These are phyloP conservation scores for Vulpes lagopus DNA, from an alignment of 2,113 vertebrate genomes.

Conservation along the genomic window DNA sequence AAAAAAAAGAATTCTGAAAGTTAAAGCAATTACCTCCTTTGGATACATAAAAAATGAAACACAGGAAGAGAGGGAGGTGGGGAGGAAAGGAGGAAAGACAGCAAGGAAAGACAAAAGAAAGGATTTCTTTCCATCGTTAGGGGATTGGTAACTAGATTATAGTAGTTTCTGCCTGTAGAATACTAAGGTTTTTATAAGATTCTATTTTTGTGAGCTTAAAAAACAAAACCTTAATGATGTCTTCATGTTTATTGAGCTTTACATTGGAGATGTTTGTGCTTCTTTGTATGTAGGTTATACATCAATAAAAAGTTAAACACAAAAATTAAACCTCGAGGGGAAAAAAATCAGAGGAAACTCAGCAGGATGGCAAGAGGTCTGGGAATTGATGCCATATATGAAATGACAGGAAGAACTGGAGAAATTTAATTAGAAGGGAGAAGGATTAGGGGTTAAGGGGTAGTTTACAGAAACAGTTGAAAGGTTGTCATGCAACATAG, in stretches of 20 bases:
- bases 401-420: neutral
- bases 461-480: neutral
- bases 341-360: neutral
- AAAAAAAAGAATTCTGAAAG: neutral
- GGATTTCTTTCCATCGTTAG: neutral
- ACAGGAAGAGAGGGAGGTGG: neutral
- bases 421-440: neutral
- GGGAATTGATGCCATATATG: neutral
- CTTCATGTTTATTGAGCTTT: neutral
- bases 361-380: neutral
- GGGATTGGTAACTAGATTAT: neutral
- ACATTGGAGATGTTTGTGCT: neutral
- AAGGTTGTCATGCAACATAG: neutral
- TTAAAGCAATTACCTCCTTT: neutral
- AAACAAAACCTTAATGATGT: neutral
- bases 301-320: neutral
- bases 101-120: neutral
- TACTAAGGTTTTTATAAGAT: neutral
- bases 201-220: neutral
- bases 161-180: neutral
- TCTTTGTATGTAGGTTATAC: conserved; percentile 41
- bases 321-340: neutral
- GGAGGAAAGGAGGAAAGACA: neutral
- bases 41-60: neutral
- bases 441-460: neutral